Percentiles rank a stretch among this genome's conserved stretches.
These are phyloP conservation scores for Carterocephalus palaemon DNA, from an alignment of 2,888 invertebrate genomes.

Conservation along the genomic window DNA sequence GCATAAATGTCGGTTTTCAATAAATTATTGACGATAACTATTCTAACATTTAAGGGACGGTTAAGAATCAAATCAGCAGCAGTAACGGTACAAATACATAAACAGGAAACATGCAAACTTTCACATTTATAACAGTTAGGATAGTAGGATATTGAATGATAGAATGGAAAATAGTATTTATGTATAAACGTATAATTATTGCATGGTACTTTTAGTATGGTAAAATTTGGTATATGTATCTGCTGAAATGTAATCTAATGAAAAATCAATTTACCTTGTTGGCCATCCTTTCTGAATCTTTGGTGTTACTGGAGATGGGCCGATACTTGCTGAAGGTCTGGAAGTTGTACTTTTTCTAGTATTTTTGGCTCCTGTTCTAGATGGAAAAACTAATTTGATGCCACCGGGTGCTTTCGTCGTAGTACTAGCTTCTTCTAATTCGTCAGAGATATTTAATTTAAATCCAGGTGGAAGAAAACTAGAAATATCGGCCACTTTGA, in stretches of 20 bases:
- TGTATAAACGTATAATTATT: no score
- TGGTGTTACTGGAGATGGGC: conserved; percentile 74
- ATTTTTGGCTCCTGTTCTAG: conserved; percentile 84
- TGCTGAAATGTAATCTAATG: conserved; percentile 1
- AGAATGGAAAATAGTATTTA: no score
- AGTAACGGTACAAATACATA: neutral
- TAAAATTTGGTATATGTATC: conserved; percentile 1
- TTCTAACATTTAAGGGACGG: no score
- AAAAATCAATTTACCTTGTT: conserved; percentile 80
- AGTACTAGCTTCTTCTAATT: conserved; percentile 37
- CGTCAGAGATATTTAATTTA: conserved; percentile 58
- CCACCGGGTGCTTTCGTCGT: conserved; percentile 68
- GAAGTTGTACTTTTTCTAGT: conserved; percentile 79
- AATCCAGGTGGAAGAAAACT: conserved; percentile 82
- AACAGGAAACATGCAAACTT: no score
- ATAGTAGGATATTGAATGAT: no score
- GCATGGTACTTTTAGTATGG: no score
- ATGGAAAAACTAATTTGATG: conserved; percentile 88
- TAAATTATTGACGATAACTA: neutral
- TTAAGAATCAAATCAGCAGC: neutral
- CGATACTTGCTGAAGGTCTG: conserved; percentile 68
- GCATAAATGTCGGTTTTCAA: no score
- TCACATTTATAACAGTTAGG: no score
- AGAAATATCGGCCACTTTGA: conserved; percentile 73
- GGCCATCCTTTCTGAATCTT: conserved; percentile 92